Percentiles rank a stretch among this genome's conserved stretches.
Evolutionary conservation across 2,797 vertebrate genomes (phyloP).

Genomic region (Falco peregrinus): DNA sequence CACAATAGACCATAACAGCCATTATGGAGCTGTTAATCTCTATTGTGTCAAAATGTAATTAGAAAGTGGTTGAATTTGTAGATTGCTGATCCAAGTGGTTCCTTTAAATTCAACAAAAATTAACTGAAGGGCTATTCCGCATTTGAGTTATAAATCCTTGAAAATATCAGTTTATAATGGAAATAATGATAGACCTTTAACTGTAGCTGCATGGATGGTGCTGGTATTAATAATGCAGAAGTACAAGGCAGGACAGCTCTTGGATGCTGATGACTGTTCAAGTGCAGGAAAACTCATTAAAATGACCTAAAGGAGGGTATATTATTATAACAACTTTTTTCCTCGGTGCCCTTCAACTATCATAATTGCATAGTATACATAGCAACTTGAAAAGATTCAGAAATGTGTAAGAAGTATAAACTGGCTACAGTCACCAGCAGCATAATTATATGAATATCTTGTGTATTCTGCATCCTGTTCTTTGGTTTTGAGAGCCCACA

Average conservation of each 20-base stretch:
- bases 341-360: conserved; percentile 19
- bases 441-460: background rate
- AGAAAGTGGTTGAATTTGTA: background rate
- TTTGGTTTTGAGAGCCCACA: background rate
- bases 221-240: conserved; percentile 29
- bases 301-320: conserved; percentile 46
- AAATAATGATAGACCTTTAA: conserved; percentile 24
- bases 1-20: background rate
- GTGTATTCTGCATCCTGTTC: background rate
- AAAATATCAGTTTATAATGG: conserved; percentile 11
- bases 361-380: background rate
- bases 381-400: conserved; percentile 32
- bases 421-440: background rate
- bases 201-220: background rate
- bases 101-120: conserved; percentile 28
- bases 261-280: background rate
- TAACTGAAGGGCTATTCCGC: background rate
- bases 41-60: conserved; percentile 15
- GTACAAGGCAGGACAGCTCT: conserved; percentile 24
- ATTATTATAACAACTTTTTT: background rate
- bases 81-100: conserved; percentile 7
- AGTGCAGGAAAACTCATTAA: conserved; percentile 58
- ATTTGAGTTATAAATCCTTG: conserved; percentile 14
- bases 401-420: background rate
- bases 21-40: conserved; percentile 4